phyloP scores from a whole-genome alignment of 1,140 invertebrate genomes.

The Sinonovacula constricta region DNA sequence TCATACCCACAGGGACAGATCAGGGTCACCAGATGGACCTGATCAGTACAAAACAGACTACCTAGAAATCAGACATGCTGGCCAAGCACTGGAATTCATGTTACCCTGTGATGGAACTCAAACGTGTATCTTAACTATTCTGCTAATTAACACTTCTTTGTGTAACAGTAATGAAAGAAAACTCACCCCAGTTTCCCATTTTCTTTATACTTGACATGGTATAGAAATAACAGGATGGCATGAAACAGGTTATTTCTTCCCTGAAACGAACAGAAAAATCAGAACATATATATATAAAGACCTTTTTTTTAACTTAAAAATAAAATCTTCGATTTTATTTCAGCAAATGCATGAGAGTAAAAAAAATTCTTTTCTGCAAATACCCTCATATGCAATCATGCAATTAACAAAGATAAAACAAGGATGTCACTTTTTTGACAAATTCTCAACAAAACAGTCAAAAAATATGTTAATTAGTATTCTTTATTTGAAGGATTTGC shows the following conservation, averaged over 20 bases:
- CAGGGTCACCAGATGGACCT: too few species aligned
- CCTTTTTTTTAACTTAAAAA: too few species aligned
- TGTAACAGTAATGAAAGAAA: too few species aligned
- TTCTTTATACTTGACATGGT: slow-evolving; percentile 86
- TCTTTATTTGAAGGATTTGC: background rate
- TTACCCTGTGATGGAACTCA: too few species aligned
- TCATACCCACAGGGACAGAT: too few species aligned
- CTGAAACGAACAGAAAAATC: slow-evolving; percentile 80
- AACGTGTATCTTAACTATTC: too few species aligned
- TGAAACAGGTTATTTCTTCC: slow-evolving; percentile 92
- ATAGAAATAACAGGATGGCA: slow-evolving; percentile 87
- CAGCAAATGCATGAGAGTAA: background rate
- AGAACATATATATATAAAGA: too few species aligned
- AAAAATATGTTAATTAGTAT: background rate
- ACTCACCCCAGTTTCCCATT: slow-evolving; percentile 85
- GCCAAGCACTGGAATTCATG: too few species aligned
- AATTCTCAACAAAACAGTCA: background rate
- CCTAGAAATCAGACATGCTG: too few species aligned
- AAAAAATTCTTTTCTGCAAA: background rate
- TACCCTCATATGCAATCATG: background rate
- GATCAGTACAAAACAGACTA: too few species aligned
- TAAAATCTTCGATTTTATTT: background rate
- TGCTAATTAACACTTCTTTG: too few species aligned
- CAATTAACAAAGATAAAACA: background rate
- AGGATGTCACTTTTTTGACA: background rate